Base-by-base conservation (phyloP, 2,888 invertebrate genomes). In the Meloe dianella region DNA sequence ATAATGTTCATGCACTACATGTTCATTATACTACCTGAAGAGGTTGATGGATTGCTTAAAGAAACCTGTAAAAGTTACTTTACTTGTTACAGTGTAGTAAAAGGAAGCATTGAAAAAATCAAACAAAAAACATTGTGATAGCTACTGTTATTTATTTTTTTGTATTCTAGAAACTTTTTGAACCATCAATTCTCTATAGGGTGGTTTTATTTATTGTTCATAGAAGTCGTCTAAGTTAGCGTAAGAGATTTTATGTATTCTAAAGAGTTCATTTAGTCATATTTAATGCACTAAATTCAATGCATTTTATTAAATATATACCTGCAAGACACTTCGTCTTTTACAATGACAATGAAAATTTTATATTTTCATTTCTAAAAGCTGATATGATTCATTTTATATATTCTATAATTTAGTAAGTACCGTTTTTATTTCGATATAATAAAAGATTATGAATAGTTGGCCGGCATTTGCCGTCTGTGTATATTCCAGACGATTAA, bases 401-500 rank as follows among this genome's bases (percentile, higher is more conserved):
- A 12, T 12, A 14, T 22, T 54, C 5, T 24, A 54, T 54, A 51
- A 24, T 51, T 51, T 12, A 10, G 27, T 47, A 41, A 41, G 7
- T 41, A 41, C 17, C 12, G n/a, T 24, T 20, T 22, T 3, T 51
- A 22, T 51, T 24, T 51, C 4, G 2, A 24, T 24, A 47, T 47
- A 22, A 51, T 5, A 24, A 24, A 51, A 51, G 20, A 51, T 20
- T 51, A 51, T 51, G 51, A 51, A 22, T 51, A 24, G 10, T 17
- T 47, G 12, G 10, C 20, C 47, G 20, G 47, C 47, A 47, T 20
- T 20, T 10, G 47, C 47, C 47, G 17, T 20, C 47, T 47, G 20
- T 47, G 8, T 54, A 54, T 27, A 54, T 54, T 54, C 54, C 54
- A 7, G 54, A 27, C 54, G 54, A 54, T 54, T 54, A 54, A 54